Evolutionary conservation across 2,888 invertebrate genomes (phyloP).

Genomic region (Clepsis dumicolana): DNA sequence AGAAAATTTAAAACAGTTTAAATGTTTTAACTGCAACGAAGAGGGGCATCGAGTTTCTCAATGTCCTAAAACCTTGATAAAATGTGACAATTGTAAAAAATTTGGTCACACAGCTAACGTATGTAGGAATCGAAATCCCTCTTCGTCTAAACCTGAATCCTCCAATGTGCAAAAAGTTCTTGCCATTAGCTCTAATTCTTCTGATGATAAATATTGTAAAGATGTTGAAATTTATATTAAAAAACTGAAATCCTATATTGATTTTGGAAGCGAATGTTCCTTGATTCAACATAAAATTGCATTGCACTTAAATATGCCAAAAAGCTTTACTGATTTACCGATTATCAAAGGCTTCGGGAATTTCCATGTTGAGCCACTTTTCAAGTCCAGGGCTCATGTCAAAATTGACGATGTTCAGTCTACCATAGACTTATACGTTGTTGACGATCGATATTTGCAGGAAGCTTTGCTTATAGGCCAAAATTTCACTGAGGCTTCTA

Average conservation of each 20-base stretch:
- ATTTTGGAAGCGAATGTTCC: slow-evolving; percentile 14
- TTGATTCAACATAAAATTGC: slow-evolving; percentile 3
- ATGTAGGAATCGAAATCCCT: slow-evolving; percentile 13
- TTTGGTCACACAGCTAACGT: not conserved
- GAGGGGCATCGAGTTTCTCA: slow-evolving; percentile 16
- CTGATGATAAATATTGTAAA: slow-evolving; percentile 9
- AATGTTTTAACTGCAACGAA: slow-evolving; percentile 14
- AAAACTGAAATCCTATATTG: slow-evolving; percentile 18
- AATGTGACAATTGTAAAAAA: slow-evolving; percentile 12
- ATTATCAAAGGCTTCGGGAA: slow-evolving; percentile 11
- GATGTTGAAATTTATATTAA: slow-evolving; percentile 10
- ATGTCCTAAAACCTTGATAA: not conserved
- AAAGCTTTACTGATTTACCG: slow-evolving; percentile 4
- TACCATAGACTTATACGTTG: slow-evolving; percentile 6
- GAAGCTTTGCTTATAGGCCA: slow-evolving; percentile 12
- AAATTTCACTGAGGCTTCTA: slow-evolving; percentile 7
- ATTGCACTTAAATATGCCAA: not conserved
- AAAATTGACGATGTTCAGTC: slow-evolving; percentile 12
- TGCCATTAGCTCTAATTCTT: slow-evolving; percentile 2
- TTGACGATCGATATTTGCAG: slow-evolving; percentile 1
- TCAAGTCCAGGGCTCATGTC: not conserved
- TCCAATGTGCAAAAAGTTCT: slow-evolving; percentile 9
- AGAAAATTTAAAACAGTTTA: not conserved
- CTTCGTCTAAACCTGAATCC: not conserved
- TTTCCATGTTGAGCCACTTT: slow-evolving; percentile 2